Evolutionary conservation across 2,113 vertebrate genomes (phyloP), one percentile per base, ranked within the genome.

Genomic region (Mormyrus iriodes): DNA sequence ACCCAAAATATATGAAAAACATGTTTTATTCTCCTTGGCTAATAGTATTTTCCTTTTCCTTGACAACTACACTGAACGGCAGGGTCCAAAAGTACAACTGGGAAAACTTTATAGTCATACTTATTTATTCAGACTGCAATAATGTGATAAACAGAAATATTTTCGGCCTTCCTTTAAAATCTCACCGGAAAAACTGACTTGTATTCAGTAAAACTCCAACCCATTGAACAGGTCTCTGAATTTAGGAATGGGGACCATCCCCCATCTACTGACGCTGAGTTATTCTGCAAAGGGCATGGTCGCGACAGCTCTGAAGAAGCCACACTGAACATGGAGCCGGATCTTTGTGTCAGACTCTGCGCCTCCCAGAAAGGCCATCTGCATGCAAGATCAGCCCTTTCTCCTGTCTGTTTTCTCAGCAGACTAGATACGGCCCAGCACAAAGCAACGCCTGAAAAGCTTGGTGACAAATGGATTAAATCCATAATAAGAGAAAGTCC

Each of bases 371-470:
- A 49, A 52, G 65, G 27, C 65, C 48, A 46, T 88, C 65, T 21
- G 87, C 87, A 88, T 88, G 69, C 65, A 52, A n/a, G 35, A 88
- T 88, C 87, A 52, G 48, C n/a, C 65, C 6, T 35, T 73, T 73
- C 61, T 73, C 24, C 42, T 8, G 44, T 13, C 61, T 17, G n/a
- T 27, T 52, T 48, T 49, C n/a, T 44, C 65, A 10, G n/a, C 48
- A 39, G 61, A 79, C 87, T 31, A 52, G 87, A 51, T 27, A 85
- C 21, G 15, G 65, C 48, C 65, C 44, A 5, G 61, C 65, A 52
- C 87, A 39, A 48, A 79, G 15, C 44, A 31, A 51, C 1, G 48
- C 46, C n/a, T 51, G 61, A 79, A 76, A 79, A 76, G 65, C 27
- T 51, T 15, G n/a, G 48, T 39, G 61, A 88, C 65, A 52, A n/a